These are phyloP conservation scores for Mechanitis mazaeus DNA, from an alignment of 2,888 invertebrate genomes.

Conservation along the genomic window DNA sequence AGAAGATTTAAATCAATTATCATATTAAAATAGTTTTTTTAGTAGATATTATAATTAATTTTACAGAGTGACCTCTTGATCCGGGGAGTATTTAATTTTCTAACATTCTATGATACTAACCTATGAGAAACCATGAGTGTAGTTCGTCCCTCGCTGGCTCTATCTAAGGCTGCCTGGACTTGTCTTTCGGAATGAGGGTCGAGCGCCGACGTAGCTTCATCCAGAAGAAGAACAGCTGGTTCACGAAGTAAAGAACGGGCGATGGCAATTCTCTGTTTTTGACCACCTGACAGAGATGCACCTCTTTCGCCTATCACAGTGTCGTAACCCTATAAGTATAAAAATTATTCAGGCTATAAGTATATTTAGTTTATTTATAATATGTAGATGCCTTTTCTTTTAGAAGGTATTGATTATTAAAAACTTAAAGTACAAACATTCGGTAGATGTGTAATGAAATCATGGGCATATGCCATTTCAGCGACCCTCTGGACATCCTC, in stretches of 20 bases:
- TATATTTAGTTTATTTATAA: neutral
- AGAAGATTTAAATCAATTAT: no score
- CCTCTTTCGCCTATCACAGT: conserved; percentile 89
- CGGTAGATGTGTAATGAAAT: conserved; percentile 83
- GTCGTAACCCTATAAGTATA: conserved; percentile 78
- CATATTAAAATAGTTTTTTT: no score
- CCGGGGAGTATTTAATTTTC: no score
- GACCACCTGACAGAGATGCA: conserved; percentile 87
- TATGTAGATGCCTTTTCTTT: neutral
- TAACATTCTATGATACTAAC: conserved; percentile 26
- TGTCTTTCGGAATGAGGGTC: conserved; percentile 87
- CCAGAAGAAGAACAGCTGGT: conserved; percentile 84
- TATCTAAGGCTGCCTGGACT: conserved; percentile 87
- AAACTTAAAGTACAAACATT: conserved; percentile 67
- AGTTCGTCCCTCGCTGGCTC: conserved; percentile 83
- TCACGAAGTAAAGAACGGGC: conserved; percentile 86
- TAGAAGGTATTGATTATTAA: neutral
- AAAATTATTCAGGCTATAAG: neutral
- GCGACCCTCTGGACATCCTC: conserved; percentile 84
- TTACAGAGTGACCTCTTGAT: no score
- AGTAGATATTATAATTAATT: no score
- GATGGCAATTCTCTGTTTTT: conserved; percentile 90
- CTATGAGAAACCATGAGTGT: conserved; percentile 85
- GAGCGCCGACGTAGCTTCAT: conserved; percentile 90
- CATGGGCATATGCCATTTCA: conserved; percentile 84